Evolutionary conservation across 2,888 invertebrate genomes (phyloP).

Genomic region (Ashinkailepas kermadecensis): DNA sequence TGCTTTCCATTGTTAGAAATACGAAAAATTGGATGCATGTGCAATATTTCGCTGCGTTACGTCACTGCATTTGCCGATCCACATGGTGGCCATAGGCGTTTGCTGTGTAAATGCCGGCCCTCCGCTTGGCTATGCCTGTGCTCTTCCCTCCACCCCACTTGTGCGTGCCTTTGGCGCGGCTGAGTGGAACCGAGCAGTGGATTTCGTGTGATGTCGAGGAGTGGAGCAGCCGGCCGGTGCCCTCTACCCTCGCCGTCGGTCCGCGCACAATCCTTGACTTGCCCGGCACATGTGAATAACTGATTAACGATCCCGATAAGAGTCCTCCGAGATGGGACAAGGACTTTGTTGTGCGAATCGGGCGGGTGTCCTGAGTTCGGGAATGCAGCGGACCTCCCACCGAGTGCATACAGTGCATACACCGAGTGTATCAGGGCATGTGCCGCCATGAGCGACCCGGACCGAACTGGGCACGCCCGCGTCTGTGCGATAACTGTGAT

Average conservation of each 20-base stretch:
- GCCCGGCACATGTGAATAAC: constrained; percentile 15
- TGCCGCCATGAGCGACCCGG: no score
- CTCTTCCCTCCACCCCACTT: background rate
- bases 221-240: background rate
- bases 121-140: background rate
- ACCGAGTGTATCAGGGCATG: no score
- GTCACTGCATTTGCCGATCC: no score
- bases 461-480: no score
- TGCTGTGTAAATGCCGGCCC: background rate
- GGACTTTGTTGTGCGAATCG: constrained; percentile 19
- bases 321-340: background rate
- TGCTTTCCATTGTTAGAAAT: no score
- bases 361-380: background rate
- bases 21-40: no score
- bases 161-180: background rate
- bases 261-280: background rate
- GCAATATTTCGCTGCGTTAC: no score
- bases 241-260: background rate
- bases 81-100: background rate
- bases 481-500: no score
- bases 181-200: background rate
- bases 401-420: background rate
- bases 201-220: constrained; percentile 1
- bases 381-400: constrained; percentile 13
- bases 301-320: constrained; percentile 4